phyloP scores from a whole-genome alignment of 1,140 invertebrate species.

The Agraylea sexmaculata region DNA sequence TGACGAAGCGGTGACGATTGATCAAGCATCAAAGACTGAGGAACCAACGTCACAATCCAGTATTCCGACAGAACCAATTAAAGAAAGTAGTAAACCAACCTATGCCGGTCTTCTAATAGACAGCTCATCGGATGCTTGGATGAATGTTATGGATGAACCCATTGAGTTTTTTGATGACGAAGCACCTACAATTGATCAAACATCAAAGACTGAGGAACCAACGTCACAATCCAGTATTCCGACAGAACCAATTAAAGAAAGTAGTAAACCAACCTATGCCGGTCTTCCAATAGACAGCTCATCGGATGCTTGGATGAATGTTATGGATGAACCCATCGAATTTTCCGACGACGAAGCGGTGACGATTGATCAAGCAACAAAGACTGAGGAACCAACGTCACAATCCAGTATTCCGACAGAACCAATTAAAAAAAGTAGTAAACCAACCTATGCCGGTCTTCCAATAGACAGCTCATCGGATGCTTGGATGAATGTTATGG shows the following conservation, averaged over 20 bases:
- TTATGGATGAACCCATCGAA: constrained; percentile 37
- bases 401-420: too few species aligned
- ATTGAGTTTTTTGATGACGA: constrained; percentile 1
- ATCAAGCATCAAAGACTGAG: too few species aligned
- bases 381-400: not conserved
- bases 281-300: constrained; percentile 36
- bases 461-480: constrained; percentile 36
- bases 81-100: not conserved
- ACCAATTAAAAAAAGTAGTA: constrained; percentile 22
- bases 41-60: too few species aligned
- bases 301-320: constrained; percentile 37
- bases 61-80: too few species aligned
- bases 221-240: too few species aligned
- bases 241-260: not conserved
- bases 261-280: constrained; percentile 26
- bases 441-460: constrained; percentile 28
- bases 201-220: constrained; percentile 3
- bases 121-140: not conserved
- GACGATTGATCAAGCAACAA: not conserved
- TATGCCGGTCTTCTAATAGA: not conserved
- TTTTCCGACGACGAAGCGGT: constrained; percentile 30
- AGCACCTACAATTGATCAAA: constrained; percentile 6
- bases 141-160: too few species aligned
- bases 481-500: constrained; percentile 38
- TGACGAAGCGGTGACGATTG: too few species aligned